Percentiles rank a stretch among this genome's conserved stretches.
These are phyloP conservation scores for Callithrix jacchus DNA, from an alignment of 2,113 vertebrate species.

Conservation along the genomic window DNA sequence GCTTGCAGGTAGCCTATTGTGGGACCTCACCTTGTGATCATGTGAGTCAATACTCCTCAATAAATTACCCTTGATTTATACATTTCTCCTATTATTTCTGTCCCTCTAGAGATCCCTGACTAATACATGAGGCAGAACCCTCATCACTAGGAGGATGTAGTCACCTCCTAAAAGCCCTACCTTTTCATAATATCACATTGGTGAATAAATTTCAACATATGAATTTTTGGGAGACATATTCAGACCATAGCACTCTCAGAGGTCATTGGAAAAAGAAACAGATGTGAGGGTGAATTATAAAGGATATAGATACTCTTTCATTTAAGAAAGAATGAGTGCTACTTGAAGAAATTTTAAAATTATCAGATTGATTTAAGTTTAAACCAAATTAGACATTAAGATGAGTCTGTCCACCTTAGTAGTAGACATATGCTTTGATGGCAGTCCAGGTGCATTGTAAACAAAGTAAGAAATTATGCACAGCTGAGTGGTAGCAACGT, in stretches of 20 bases:
- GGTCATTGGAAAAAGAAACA: background rate
- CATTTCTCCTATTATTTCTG: too few relatives aligned
- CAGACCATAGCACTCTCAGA: background rate
- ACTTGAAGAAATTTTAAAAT: background rate
- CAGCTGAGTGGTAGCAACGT: background rate
- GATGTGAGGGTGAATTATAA: background rate
- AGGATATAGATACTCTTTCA: background rate
- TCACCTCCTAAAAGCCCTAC: background rate
- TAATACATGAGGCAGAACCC: too few relatives aligned
- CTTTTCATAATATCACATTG: background rate
- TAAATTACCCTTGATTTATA: too few relatives aligned
- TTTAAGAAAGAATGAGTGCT: background rate
- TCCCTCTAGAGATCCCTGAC: too few relatives aligned
- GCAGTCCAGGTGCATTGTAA: background rate
- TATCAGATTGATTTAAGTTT: background rate
- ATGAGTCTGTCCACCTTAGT: background rate
- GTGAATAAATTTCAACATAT: background rate
- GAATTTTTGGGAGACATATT: background rate
- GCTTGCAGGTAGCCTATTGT: too few relatives aligned
- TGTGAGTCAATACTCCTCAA: too few relatives aligned
- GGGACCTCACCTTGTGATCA: too few relatives aligned
- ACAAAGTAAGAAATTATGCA: background rate
- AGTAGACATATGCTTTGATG: background rate
- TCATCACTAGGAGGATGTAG: background rate
- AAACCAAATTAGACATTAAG: background rate